A percentile compares a stretch with the other conserved stretches of the same genome.
Conservation (phyloP, 2,888 invertebrate species). For the Macaria liturata region DNA sequence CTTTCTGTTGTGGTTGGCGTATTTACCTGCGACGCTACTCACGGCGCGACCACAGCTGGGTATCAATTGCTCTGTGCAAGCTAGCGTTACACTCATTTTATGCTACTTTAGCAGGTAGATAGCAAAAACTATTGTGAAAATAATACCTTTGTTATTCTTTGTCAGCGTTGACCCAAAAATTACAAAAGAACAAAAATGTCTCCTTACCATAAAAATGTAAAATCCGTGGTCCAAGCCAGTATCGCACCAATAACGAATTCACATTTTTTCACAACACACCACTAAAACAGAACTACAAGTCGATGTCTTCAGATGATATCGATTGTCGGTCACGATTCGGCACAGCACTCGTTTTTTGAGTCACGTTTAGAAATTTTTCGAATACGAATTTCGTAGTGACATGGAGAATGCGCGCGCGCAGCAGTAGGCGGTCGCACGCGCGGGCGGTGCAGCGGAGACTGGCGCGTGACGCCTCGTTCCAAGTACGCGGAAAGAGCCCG, state of each 20-base stretch:
- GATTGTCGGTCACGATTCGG: constrained; percentile 49
- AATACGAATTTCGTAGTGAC: constrained; percentile 43
- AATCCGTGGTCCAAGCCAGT: constrained; percentile 50
- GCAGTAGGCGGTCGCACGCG: constrained; percentile 43
- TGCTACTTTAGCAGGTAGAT: constrained; percentile 8
- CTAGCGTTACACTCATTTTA: constrained; percentile 8
- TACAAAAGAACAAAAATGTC: constrained; percentile 43
- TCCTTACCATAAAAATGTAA: constrained; percentile 68
- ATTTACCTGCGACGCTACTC: constrained; percentile 10
- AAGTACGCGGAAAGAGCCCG: constrained; percentile 36
- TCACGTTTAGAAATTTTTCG: constrained; percentile 55
- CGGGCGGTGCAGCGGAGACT: constrained; percentile 62
- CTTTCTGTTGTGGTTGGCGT: constrained; percentile 26
- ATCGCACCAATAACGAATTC: constrained; percentile 52
- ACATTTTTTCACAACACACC: constrained; percentile 65
- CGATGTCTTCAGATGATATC: constrained; percentile 47
- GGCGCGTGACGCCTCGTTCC: constrained; percentile 44
- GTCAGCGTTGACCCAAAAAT: constrained; percentile 36
- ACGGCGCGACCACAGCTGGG: constrained; percentile 7
- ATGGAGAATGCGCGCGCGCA: constrained; percentile 47
- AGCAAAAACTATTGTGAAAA: constrained; percentile 12
- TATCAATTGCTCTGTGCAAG: constrained; percentile 10
- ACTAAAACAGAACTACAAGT: constrained; percentile 41
- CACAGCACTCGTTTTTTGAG: constrained; percentile 55
- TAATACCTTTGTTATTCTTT: constrained; percentile 17